Evolutionary conservation across 2,797 vertebrate genomes (phyloP).

Genomic region (Gallinago solitaria): DNA sequence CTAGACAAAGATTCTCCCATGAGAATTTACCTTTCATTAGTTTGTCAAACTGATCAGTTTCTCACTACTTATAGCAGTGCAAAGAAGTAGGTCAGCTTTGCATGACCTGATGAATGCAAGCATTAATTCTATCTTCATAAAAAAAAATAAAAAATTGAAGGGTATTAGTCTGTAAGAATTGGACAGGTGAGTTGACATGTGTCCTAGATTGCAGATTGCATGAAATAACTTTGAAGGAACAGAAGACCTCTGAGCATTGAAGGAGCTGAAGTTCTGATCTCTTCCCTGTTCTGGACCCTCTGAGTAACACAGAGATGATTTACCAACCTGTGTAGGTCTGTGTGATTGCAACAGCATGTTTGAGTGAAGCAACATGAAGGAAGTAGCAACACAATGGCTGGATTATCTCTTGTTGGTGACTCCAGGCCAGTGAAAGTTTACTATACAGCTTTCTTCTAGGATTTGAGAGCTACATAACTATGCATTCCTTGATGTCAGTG

Average conservation of each 20-base stretch:
- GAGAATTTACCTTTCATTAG: background rate
- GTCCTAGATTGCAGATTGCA: background rate
- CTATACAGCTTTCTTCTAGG: background rate
- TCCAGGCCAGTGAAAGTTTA: background rate
- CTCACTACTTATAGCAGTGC: background rate
- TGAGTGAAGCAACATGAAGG: background rate
- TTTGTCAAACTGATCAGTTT: background rate
- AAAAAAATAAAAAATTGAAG: background rate
- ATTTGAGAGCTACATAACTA: background rate
- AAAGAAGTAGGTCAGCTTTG: background rate
- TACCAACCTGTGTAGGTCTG: background rate
- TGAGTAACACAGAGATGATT: background rate
- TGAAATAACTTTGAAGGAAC: background rate
- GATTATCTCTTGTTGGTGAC: background rate
- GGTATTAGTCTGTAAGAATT: background rate
- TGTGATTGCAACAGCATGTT: background rate
- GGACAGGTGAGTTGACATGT: background rate
- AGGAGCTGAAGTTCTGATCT: background rate
- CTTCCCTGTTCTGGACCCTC: background rate
- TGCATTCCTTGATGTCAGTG: slow-evolving; percentile 36
- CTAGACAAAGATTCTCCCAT: background rate
- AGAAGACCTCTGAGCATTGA: background rate
- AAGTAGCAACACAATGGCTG: background rate
- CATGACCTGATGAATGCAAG: background rate
- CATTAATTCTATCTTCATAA: background rate